A percentile compares a stretch with the other conserved stretches of the same genome.
These are phyloP conservation scores for Rhabdomys pumilio DNA, from an alignment of 2,797 vertebrate species.

Conservation along the genomic window DNA sequence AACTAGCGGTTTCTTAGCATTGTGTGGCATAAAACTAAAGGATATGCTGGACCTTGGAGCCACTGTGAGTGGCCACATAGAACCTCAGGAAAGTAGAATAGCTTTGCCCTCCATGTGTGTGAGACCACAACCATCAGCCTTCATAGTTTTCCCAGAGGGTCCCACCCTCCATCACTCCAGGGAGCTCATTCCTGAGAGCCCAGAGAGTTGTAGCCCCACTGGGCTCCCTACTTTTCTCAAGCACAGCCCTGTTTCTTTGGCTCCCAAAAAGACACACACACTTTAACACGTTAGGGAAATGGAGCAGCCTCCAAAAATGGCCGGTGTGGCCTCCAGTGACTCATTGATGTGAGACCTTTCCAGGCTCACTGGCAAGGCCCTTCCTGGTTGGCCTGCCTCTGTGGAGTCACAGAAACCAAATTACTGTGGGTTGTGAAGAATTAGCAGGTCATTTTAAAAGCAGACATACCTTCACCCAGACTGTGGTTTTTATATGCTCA, in stretches of 20 bases:
- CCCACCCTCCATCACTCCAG: background rate
- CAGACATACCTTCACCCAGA: constrained; percentile 83
- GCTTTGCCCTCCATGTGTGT: background rate
- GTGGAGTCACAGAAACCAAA: constrained; percentile 81
- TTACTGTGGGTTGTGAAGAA: constrained; percentile 80
- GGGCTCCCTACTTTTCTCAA: background rate
- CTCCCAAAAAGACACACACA: background rate
- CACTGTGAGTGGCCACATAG: background rate
- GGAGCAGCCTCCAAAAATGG: constrained; percentile 55
- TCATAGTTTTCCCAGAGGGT: background rate
- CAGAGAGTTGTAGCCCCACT: background rate
- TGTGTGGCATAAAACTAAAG: constrained; percentile 16
- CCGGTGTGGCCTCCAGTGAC: constrained; percentile 69
- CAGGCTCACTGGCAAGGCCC: constrained; percentile 66
- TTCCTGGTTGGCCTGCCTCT: constrained; percentile 66
- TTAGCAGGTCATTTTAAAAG: constrained; percentile 83
- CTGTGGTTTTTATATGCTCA: constrained; percentile 80
- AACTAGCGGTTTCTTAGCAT: constrained; percentile 16
- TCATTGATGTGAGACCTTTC: constrained; percentile 74
- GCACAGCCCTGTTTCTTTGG: background rate
- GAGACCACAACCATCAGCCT: background rate
- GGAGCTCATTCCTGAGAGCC: background rate
- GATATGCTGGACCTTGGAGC: background rate
- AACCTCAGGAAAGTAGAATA: background rate
- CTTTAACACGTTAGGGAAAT: constrained; percentile 50